Percentiles rank a stretch among this genome's conserved stretches.
Conservation (phyloP, 2,888 invertebrate species). For the Leptopilina myrica region DNA sequence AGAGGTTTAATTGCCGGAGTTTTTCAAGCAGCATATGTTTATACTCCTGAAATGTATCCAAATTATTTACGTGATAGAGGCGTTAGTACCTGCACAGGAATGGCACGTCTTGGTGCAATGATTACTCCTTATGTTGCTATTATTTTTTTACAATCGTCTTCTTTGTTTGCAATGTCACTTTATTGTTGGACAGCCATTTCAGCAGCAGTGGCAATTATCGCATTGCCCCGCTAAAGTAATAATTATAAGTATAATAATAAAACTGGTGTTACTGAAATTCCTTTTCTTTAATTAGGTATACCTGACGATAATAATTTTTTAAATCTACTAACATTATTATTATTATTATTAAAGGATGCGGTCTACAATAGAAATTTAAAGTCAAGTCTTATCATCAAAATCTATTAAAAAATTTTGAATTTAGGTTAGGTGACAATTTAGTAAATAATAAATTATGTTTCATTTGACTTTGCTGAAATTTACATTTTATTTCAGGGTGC, state of each 20-base stretch:
- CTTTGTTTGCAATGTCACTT: slow-evolving; percentile 85
- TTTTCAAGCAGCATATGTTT: slow-evolving; percentile 97
- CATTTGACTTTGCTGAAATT: too few relatives aligned
- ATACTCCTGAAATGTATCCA: slow-evolving; percentile 97
- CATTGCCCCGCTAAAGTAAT: slow-evolving; percentile 79
- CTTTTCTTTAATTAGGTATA: too few relatives aligned
- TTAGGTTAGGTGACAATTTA: too few relatives aligned
- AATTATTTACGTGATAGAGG: slow-evolving; percentile 92
- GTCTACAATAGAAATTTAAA: too few relatives aligned
- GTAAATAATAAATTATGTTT: too few relatives aligned
- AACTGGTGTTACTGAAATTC: too few relatives aligned
- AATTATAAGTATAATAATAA: background rate
- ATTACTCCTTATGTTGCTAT: slow-evolving; percentile 96
- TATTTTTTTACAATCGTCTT: slow-evolving; percentile 87
- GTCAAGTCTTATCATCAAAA: too few relatives aligned
- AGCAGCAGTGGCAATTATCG: slow-evolving; percentile 86
- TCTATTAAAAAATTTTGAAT: too few relatives aligned
- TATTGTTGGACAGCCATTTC: slow-evolving; percentile 87
- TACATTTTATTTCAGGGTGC: too few relatives aligned
- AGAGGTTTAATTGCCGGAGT: slow-evolving; percentile 95
- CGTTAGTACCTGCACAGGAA: slow-evolving; percentile 94
- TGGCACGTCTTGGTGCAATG: slow-evolving; percentile 95
- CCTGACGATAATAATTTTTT: too few relatives aligned
- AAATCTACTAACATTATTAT: too few relatives aligned
- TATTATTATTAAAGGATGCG: too few relatives aligned